phyloP scores from a whole-genome alignment of 2,113 vertebrate species.

The Apodemus sylvaticus region DNA sequence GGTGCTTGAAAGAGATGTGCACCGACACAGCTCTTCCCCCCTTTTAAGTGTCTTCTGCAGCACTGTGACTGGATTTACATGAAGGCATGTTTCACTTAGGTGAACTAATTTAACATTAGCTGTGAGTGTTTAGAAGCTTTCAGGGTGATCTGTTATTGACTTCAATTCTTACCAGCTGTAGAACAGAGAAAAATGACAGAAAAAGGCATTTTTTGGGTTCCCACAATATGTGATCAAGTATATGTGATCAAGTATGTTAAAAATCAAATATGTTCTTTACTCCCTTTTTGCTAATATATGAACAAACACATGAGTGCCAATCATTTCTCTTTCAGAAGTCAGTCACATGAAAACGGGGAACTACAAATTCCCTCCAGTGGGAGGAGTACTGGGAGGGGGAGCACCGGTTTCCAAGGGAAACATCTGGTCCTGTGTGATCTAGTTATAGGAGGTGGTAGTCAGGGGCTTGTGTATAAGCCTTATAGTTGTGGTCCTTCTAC shows the following conservation, averaged over 20 bases:
- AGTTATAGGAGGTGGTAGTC: not conserved
- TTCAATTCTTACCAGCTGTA: not conserved
- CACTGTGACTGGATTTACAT: fast-evolving
- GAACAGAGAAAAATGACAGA: not conserved
- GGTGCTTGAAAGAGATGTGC: too few relatives aligned
- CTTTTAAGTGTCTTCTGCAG: not conserved
- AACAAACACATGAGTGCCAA: not conserved
- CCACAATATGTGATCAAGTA: not conserved
- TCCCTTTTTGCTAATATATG: not conserved
- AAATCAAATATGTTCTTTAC: not conserved
- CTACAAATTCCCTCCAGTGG: not conserved
- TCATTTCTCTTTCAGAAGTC: not conserved
- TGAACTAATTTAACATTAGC: not conserved
- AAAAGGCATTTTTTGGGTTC: not conserved
- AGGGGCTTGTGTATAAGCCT: too few relatives aligned
- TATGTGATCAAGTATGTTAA: not conserved
- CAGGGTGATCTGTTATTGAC: not conserved
- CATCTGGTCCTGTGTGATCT: not conserved
- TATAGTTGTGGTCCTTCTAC: not conserved
- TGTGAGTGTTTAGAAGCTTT: not conserved
- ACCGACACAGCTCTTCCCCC: not conserved
- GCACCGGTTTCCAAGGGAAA: fast-evolving
- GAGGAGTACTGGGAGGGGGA: not conserved
- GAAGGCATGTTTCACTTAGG: not conserved
- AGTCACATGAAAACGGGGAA: not conserved